These are phyloP conservation scores for Brienomyrus longianalis DNA, from an alignment of 2,113 vertebrate species.

Conservation along the genomic window DNA sequence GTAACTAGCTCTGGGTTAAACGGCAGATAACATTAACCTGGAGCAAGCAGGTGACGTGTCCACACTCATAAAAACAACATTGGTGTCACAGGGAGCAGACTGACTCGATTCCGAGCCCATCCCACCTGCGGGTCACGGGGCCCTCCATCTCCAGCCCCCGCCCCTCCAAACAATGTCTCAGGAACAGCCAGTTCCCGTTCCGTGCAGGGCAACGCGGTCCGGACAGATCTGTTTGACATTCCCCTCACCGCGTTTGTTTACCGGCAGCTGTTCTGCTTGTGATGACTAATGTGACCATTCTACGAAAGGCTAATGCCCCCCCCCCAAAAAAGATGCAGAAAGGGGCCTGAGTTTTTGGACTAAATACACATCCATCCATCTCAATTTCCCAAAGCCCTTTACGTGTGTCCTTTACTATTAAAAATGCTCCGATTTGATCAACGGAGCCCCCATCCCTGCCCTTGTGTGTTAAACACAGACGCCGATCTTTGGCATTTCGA, in stretches of 20 bases:
- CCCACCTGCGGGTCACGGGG: neutral
- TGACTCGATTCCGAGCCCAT: neutral
- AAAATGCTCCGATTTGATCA: neutral
- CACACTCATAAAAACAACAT: neutral
- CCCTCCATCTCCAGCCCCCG: neutral
- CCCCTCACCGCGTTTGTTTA: constrained; percentile 19
- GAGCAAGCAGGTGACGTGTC: no score
- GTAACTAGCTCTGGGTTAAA: neutral
- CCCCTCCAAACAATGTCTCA: neutral
- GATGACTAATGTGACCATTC: constrained; percentile 10
- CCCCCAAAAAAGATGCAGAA: constrained; percentile 8
- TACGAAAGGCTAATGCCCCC: constrained; percentile 4
- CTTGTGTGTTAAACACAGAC: constrained; percentile 14
- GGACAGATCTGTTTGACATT: constrained; percentile 7
- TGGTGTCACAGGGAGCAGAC: neutral
- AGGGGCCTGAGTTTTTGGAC: neutral
- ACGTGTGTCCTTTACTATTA: constrained; percentile 3
- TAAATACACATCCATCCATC: constrained; percentile 19
- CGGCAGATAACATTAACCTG: neutral
- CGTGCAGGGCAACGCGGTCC: neutral
- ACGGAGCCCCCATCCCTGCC: neutral
- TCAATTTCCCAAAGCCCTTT: constrained; percentile 14
- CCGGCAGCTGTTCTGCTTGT: constrained; percentile 12
- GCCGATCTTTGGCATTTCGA: neutral
- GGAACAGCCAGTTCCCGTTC: constrained; percentile 8